Base-by-base conservation (phyloP, 1,140 invertebrate species). In the Pinna nobilis region DNA sequence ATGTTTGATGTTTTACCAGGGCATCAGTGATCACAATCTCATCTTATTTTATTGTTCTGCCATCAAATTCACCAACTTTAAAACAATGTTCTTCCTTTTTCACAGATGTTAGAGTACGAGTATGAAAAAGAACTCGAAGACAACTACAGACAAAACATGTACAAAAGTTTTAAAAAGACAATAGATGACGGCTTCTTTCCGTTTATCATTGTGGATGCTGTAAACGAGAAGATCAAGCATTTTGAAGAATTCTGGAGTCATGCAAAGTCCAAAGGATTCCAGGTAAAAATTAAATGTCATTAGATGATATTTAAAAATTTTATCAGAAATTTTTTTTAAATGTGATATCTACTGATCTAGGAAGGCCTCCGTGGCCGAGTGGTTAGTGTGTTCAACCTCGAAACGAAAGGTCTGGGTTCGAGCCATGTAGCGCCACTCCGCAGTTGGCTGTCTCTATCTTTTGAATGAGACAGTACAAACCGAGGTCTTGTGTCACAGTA, bases 91-190 rank as follows among this genome's bases (percentile, higher is more conserved):
- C 18, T 59, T 32, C 37, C 15, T 35, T 13, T 5, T 35, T 1
- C 20, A n/a, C 79, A 95, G 94, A 93, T 95, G 76, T 92, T 97
- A 90, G 93, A 95, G 61, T 98, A 97, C 87, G 96, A 98, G 86
- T 98, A 95, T 89, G 97, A 99, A 79, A 91, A 93, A 66, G 92
- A 91, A 33, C 93, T 95, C 92, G 97, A 98, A 88, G 91, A 93
- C 53, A 91, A 91, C 30, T 98, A 98, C 83, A 86, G 94, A 73
- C 91, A 91, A 35, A 97, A 95, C 57, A 90, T 99, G 37, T 90
- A 95, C 35, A 97, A 97, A 90, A 94, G 95, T 20, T 97, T 97
- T 83, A 97, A 96, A 83, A 96, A 97, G 89, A 97, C 94, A 28
- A 91, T 98, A 7, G 94, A 93, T 41, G 96, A 97, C 89, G 95